Conservation (phyloP, 2,113 vertebrate genomes). For the Spilogale gracilis region DNA sequence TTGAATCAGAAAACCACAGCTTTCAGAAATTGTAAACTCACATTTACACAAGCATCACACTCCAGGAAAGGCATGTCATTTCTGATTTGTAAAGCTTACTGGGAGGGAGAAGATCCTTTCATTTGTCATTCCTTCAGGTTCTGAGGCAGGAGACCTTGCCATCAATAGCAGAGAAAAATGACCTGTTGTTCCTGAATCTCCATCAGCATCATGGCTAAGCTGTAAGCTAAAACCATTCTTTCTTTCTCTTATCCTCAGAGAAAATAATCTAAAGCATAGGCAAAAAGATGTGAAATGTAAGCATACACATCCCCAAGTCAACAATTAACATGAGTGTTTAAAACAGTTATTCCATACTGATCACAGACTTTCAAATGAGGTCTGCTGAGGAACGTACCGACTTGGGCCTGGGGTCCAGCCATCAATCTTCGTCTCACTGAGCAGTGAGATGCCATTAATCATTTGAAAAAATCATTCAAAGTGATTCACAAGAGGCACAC, state of each 20-base stretch:
- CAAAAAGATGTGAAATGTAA: not conserved
- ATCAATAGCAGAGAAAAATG: not conserved
- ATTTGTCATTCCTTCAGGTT: constrained; percentile 24
- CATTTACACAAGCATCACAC: constrained; percentile 1
- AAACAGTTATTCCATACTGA: not conserved
- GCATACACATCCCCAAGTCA: not conserved
- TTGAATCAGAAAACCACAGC: not conserved
- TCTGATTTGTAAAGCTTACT: constrained; percentile 24
- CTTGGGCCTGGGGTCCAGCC: not conserved
- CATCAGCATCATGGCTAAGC: not conserved
- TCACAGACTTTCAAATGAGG: not conserved
- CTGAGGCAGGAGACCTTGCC: not conserved
- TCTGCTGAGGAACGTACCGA: not conserved
- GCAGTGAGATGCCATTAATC: not conserved
- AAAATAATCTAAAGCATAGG: constrained; percentile 33
- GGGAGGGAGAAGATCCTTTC: not conserved
- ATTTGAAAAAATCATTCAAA: constrained; percentile 21
- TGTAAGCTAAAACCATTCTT: not conserved
- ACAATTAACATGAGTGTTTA: not conserved
- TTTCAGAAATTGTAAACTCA: constrained; percentile 61
- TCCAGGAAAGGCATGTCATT: not conserved
- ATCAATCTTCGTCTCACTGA: not conserved
- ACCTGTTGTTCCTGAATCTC: not conserved
- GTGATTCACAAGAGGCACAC: not conserved
- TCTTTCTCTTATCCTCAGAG: not conserved